Evolutionary conservation across 2,113 vertebrate genomes (phyloP).

Genomic region (Toxotes chatareus): DNA sequence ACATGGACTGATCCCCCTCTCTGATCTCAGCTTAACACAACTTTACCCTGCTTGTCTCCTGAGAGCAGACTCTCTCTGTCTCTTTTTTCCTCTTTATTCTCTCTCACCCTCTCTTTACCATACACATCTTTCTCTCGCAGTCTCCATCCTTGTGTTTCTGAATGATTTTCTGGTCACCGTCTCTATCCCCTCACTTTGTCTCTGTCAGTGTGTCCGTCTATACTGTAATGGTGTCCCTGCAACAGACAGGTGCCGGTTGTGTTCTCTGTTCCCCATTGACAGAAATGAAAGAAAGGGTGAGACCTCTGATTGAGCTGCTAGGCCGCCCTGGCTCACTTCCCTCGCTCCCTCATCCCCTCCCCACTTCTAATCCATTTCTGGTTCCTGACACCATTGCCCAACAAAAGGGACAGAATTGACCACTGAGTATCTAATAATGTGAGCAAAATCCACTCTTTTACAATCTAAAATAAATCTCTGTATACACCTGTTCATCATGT

Average conservation of each 20-base stretch:
- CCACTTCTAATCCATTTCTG: constrained; percentile 35
- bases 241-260: constrained; percentile 35
- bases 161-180: constrained; percentile 33
- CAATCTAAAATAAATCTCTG: background rate
- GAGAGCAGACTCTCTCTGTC: constrained; percentile 18
- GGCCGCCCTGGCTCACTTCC: constrained; percentile 10
- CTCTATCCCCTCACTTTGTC: constrained; percentile 4
- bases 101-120: background rate
- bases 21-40: constrained; percentile 73
- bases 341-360: constrained; percentile 15
- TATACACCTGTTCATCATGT: background rate
- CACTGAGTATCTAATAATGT: background rate
- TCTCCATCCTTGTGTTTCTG: constrained; percentile 15
- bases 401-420: constrained; percentile 1
- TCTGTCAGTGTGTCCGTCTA: constrained; percentile 25
- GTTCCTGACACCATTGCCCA: constrained; percentile 8
- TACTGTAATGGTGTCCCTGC: constrained; percentile 39
- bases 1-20: constrained; percentile 59
- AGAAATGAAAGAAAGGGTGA: constrained; percentile 58
- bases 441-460: background rate
- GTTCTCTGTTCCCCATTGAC: constrained; percentile 42
- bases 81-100: constrained; percentile 28
- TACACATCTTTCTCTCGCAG: background rate
- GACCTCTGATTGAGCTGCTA: constrained; percentile 57
- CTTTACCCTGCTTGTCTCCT: constrained; percentile 55